These are phyloP conservation scores for Stenodema calcarata DNA, from an alignment of 2,888 invertebrate species.

Conservation along the genomic window DNA sequence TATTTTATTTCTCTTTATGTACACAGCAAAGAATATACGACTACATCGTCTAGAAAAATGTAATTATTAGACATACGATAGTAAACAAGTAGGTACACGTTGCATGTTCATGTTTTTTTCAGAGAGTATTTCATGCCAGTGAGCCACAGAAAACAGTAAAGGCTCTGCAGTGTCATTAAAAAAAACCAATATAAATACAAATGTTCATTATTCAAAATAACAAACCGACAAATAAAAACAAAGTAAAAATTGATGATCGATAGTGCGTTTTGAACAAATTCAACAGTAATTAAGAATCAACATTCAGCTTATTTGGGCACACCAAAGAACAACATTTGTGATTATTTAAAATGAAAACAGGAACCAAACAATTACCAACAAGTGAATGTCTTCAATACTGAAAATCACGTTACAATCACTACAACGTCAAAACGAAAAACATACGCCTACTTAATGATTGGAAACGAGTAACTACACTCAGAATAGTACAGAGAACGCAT, in stretches of 20 bases:
- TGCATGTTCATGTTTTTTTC: conserved; percentile 24
- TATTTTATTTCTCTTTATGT: conserved; percentile 55
- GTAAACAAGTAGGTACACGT: conserved; percentile 48
- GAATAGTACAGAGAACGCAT: background rate
- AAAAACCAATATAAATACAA: background rate
- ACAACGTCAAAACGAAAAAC: background rate
- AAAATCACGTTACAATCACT: background rate
- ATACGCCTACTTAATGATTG: background rate
- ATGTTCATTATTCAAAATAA: no score
- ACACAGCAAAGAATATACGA: conserved; percentile 55
- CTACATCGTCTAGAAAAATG: conserved; percentile 54
- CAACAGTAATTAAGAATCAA: background rate
- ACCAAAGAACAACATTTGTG: background rate
- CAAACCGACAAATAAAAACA: background rate
- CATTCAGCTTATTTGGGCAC: background rate
- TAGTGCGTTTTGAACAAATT: background rate
- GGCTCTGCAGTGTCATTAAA: background rate
- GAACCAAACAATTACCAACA: background rate
- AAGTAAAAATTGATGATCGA: background rate
- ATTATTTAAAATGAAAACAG: background rate
- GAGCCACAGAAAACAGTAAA: background rate
- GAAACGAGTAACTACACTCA: background rate
- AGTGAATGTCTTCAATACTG: background rate
- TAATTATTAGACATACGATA: conserved; percentile 53
- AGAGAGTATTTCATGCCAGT: background rate